Base-by-base conservation (phyloP, 2,797 vertebrate genomes). In the Orestias chungarensis region DNA sequence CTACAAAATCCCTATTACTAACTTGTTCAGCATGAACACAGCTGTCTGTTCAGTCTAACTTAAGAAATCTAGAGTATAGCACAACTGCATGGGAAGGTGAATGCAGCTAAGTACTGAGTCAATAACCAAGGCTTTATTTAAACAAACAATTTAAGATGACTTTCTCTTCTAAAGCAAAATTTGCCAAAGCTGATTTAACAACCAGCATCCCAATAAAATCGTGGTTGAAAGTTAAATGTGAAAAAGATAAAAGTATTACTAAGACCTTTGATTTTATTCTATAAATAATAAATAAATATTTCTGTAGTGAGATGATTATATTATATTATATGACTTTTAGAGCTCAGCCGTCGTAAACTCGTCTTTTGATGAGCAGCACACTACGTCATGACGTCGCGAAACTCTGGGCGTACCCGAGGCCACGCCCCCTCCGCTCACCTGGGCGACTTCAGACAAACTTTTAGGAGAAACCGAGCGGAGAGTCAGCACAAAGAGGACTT, bases 361-460 rank as follows among this genome's bases (percentile, higher is more conserved):
- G 10, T 81, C 79, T 12, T 68, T 25, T 0, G 0, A 9, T 49
- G 35, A 47, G 54, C 61, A 59, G 0, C 1, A 44, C 0, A 33
- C 31, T 0, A 38, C 89, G 87, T 82, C 78, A 83, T 89, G 83
- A 89, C 92, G 89, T 87, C 3, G 1, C 12, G 88, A 90, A 88
- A 92, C 87, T 80, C 71, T n/a, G n/a, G 88, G 89, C 90, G 91
- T 68, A 44, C 68, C 27, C 0, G 8, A 1, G 27, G 71, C 77
- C 87, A 78, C 86, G 66, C 88, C 89, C 54, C 54, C 64, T 20
- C n/a, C n/a, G 54, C 65, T 18, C 70, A 86, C 83, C 84, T 89
- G 86, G 55, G 15, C 11, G 78, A 70, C 78, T 82, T 59, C 7
- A 27, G 10, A 55, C 67, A 78, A 72, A 70, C 31, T 78, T 79